Evolutionary conservation across 2,113 vertebrate species (phyloP), one percentile per base, ranked within the genome.

Genomic region (Takifugu bimaculatus): DNA sequence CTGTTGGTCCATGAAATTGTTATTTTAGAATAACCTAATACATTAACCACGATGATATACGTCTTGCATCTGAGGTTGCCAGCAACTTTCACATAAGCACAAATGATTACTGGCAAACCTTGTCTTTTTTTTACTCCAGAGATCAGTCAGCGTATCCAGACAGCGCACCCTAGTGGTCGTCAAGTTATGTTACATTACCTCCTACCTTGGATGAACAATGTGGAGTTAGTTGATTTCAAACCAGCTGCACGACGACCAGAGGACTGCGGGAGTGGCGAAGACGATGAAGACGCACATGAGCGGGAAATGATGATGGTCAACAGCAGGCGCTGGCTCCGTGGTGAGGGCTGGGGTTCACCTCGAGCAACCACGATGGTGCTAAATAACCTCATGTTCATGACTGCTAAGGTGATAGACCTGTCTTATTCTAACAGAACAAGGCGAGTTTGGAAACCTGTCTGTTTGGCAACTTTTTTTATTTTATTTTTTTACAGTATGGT

Each of bases 371-470:
- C 95, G 49, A 96, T 99, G 95, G 94, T 99, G 87, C 88, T 99
- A 67, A 99, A 99, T 89, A 99, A 99, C 71, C 93, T 99, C 48
- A 96, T 99, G 95, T 99, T 98, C 78, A 99, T 99, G 93, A 99
- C 97, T 1, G 96, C 97, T 15, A 99, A 99, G 94, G 97, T 99
- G 88, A n/a, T n/a, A 26, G 1, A 39, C 1, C 3, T 13, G 1
- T 13, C 9, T 35, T 27, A 53, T 54, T 4, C 29, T 6, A 65
- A 57, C 68, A 4, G 6, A 26, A 14, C 11, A 26, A 2, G 14
- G 35, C 2, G 0, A 0, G 1, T 26, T 26, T 48, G 2, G 5
- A 49, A 60, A 39, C 1, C 5, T 20, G 5, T 55, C 6, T 45
- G 12, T 45, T 45, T 15, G 12, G 4, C 13, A 4, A 10, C 2